A percentile compares a stretch with the other conserved stretches of the same genome.
Evolutionary conservation across 2,888 invertebrate species (phyloP).

Genomic region (Tenthredo scrophulariae): DNA sequence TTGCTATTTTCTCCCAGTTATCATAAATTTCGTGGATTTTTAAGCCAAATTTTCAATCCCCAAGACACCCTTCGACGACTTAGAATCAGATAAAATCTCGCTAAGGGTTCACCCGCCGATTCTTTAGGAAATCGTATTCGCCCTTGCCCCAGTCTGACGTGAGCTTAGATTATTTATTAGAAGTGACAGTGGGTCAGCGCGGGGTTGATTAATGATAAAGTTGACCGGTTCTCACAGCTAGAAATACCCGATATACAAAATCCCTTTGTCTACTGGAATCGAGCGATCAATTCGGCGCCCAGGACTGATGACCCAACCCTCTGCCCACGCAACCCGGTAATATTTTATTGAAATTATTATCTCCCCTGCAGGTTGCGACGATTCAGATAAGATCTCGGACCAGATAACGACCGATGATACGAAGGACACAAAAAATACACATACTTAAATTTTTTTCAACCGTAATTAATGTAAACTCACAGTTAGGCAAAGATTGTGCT

Average conservation of each 20-base stretch:
- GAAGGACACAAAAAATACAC: background rate
- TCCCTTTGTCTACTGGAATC: background rate
- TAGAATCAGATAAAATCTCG: background rate
- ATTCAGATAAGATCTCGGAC: background rate
- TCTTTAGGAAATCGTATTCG: background rate
- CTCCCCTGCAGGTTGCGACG: background rate
- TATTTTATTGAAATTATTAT: constrained; percentile 40
- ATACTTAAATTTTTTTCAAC: background rate
- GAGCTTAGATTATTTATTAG: constrained; percentile 25
- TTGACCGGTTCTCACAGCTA: constrained; percentile 30
- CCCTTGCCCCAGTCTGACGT: background rate
- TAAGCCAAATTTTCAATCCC: background rate
- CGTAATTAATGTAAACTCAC: constrained; percentile 62
- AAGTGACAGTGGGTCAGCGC: constrained; percentile 13
- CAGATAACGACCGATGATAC: background rate
- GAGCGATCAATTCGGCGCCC: constrained; percentile 6
- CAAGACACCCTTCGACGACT: background rate
- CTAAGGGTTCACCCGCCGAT: background rate
- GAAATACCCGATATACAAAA: background rate
- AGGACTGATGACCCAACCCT: background rate
- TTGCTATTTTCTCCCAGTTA: background rate
- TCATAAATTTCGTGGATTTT: background rate
- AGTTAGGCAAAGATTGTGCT: constrained; percentile 73
- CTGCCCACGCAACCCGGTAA: constrained; percentile 28
- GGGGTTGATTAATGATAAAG: constrained; percentile 7